Evolutionary conservation across 2,888 invertebrate species (phyloP), one percentile per base, ranked within the genome.

Genomic region (Apodemia zela): DNA sequence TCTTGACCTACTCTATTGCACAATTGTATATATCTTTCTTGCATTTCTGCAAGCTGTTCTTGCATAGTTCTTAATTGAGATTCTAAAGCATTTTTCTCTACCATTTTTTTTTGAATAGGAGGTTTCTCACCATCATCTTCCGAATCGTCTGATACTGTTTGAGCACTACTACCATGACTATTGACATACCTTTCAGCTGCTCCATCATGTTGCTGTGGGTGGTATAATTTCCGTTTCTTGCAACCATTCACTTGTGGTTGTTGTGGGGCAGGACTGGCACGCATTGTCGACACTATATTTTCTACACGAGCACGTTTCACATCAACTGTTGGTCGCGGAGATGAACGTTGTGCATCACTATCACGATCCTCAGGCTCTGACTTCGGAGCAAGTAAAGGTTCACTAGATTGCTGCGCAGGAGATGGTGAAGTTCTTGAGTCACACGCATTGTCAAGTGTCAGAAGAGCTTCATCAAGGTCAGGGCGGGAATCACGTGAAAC

Each of bases 191-290:
- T 87, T 72, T 94, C 94, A 72, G 93, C 94, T 35, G 94, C 94
- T 64, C 93, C 93, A 78, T 96, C 96, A 84, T 98, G 97, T 79
- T 98, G 98, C 84, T 98, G 98, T 13, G 98, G 98, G 78, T 98
- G 98, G 81, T 98, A 98, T 38, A 98, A 93, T 87, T 99, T 99
- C 60, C 98, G 94, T 87, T 99, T 99, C 85, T 98, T 98, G 88
- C 98, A 98, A 60, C 98, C 98, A 87, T 98, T 98, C 72, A 97
- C 96, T 82, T 95, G 95, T 0, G 94, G 93, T 73, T 93, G 93
- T 66, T 87, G 93, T 25, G 95, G 95, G 68, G 95, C 96, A 49
- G 97, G 97, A 80, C 97, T 97, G 70, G 96, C 95, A 69, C 97
- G 94, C 97, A 98, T 98, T 71, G 96, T 96, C 72, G 97, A 97